Percentiles rank a stretch among this genome's conserved stretches.
phyloP scores from a whole-genome alignment of 35 echinoderm and acorn worm genomes.

The Hemicentrotus pulcherrimus region DNA sequence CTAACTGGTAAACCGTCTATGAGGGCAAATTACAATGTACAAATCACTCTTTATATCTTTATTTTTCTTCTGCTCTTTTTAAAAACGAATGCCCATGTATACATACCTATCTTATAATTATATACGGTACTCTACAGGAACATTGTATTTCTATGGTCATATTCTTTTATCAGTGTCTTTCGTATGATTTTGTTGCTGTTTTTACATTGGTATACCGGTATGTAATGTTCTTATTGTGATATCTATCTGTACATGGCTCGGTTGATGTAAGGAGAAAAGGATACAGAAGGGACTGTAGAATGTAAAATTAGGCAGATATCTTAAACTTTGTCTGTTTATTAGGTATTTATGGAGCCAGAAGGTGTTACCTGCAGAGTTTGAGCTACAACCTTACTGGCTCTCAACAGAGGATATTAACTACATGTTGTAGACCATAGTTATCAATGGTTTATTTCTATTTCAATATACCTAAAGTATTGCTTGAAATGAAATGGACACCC shows the following conservation, averaged over 20 bases:
- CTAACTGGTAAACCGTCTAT: background rate
- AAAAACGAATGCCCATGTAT: background rate
- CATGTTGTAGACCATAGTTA: no score
- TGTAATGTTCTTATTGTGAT: background rate
- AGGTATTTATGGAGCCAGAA: no score
- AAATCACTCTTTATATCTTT: background rate
- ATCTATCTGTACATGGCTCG: background rate
- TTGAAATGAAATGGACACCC: no score
- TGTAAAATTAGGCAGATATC: no score
- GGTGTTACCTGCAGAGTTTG: no score
- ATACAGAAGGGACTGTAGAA: background rate
- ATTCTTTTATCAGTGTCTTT: background rate
- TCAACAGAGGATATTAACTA: no score
- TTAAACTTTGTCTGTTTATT: no score
- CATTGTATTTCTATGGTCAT: no score
- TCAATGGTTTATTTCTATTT: no score
- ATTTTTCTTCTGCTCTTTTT: constrained; percentile 6
- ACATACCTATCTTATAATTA: background rate
- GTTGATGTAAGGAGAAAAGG: background rate
- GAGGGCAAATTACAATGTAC: background rate
- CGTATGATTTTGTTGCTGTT: background rate
- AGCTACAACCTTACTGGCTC: no score
- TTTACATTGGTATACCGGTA: background rate
- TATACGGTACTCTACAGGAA: no score
- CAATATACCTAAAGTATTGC: no score